Evolutionary conservation across 2,888 invertebrate species (phyloP).

Genomic region (Euproctis similis): DNA sequence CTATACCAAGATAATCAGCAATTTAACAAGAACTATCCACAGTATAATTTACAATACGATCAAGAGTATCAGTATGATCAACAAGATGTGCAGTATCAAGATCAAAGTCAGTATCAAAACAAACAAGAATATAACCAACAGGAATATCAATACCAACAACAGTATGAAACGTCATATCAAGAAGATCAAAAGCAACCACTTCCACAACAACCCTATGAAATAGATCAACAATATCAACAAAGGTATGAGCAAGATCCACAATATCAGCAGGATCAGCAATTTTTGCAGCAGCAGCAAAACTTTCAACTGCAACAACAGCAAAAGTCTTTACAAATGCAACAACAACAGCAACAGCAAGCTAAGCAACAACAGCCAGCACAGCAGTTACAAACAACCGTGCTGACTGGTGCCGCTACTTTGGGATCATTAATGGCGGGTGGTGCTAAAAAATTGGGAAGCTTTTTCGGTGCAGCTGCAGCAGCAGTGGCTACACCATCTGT

Average conservation of each 20-base stretch:
- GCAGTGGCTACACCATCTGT: conserved; percentile 53
- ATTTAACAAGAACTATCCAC: conserved; percentile 44
- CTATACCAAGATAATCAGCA: conserved; percentile 40
- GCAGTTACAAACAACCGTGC: conserved; percentile 56
- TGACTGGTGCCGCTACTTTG: conserved; percentile 66
- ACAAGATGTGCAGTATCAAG: conserved; percentile 24
- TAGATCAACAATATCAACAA: conserved; percentile 23
- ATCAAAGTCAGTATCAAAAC: conserved; percentile 20
- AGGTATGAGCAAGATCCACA: conserved; percentile 31
- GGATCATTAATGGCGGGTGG: conserved; percentile 71
- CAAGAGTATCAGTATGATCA: conserved; percentile 31
- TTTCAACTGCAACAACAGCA: conserved; percentile 27
- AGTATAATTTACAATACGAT: conserved; percentile 39
- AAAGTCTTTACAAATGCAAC: conserved; percentile 26
- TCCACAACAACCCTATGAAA: conserved; percentile 19
- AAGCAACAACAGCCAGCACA: conserved; percentile 55
- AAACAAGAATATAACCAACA: conserved; percentile 28
- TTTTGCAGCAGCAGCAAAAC: conserved; percentile 32
- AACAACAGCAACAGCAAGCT: conserved; percentile 39
- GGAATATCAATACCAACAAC: conserved; percentile 24
- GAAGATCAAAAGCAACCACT: conserved; percentile 29
- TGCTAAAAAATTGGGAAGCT: conserved; percentile 66
- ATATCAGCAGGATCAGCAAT: conserved; percentile 24
- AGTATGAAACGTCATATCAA: conserved; percentile 32
- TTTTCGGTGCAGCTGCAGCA: conserved; percentile 69